A percentile compares a stretch with the other conserved stretches of the same genome.
These are phyloP conservation scores for Sisyra nigra DNA, from an alignment of 2,888 invertebrate genomes.

Conservation along the genomic window DNA sequence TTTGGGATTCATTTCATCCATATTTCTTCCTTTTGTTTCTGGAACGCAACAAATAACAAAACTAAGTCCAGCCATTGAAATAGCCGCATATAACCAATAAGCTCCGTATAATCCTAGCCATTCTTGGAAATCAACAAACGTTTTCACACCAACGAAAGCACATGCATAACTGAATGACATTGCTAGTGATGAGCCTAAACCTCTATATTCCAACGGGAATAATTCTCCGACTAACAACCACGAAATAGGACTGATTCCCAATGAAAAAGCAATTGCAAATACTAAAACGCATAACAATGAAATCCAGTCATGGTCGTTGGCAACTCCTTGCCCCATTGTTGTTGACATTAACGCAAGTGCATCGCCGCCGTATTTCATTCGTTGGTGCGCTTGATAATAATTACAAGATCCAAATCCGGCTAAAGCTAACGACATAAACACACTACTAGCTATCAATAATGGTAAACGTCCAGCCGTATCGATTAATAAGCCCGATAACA, in stretches of 20 bases:
- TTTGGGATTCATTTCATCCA: slow-evolving; percentile 74
- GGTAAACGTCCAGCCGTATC: slow-evolving; percentile 76
- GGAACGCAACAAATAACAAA: slow-evolving; percentile 78
- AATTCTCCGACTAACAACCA: slow-evolving; percentile 72
- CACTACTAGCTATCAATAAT: slow-evolving; percentile 65
- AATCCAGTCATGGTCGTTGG: slow-evolving; percentile 50
- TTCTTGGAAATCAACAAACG: slow-evolving; percentile 68
- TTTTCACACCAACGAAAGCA: slow-evolving; percentile 74
- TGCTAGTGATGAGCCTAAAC: slow-evolving; percentile 75
- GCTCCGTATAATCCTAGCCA: slow-evolving; percentile 63
- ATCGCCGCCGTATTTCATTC: slow-evolving; percentile 12
- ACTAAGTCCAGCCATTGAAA: slow-evolving; percentile 64
- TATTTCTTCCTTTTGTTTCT: slow-evolving; percentile 78
- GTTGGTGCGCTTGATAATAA: slow-evolving; percentile 49
- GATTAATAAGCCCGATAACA: slow-evolving; percentile 65
- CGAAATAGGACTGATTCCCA: slow-evolving; percentile 78
- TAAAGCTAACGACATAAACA: slow-evolving; percentile 73
- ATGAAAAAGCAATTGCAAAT: slow-evolving; percentile 72
- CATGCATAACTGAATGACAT: slow-evolving; percentile 76
- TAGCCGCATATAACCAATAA: slow-evolving; percentile 76
- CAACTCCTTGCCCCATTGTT: not conserved
- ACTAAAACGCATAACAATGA: slow-evolving; percentile 67
- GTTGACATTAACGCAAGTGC: slow-evolving; percentile 9
- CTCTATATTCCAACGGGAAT: slow-evolving; percentile 67
- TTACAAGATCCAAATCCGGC: slow-evolving; percentile 74